Evolutionary conservation across 2,797 vertebrate genomes (phyloP), one percentile per base, ranked within the genome.

Genomic region (Miopithecus talapoin): DNA sequence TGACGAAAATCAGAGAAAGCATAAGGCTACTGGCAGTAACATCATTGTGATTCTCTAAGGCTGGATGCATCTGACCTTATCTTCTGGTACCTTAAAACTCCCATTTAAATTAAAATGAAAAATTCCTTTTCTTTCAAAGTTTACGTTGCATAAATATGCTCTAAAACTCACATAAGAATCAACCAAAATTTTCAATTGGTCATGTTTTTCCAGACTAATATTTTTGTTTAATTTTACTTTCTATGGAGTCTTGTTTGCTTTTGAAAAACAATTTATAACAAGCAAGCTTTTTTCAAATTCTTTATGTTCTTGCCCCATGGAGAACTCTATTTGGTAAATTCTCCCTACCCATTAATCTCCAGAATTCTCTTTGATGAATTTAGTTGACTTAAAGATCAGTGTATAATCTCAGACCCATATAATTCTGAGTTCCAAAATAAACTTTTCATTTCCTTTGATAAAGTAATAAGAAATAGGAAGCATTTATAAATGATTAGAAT

Each of bases 101-200:
- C 78, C n/a, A 75, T 70, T 80, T 50, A 72, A 96, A 85, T 30
- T 26, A 91, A 85, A 95, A 74, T 41, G 57, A 89, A 30, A 91
- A 13, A 33, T 24, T 79, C 22, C 68, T n/a, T 2, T 78, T 88
- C 76, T 94, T 19, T n/a, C 48, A 9, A 64, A 85, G 74, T 76
- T 36, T 50, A 1, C 57, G 59, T 53, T 72, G 22, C 33, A 55
- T 46, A 21, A 90, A 46, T 72, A 86, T 11, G 21, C 76, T 95
- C 88, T 70, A 68, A 79, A 79, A 70, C 24, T 43, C n/a, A 76
- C 17, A 28, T 53, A 79, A 36, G 8, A 59, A 22, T 57, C 8
- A 53, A 89, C 26, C 59, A 70, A 22, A 33, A 81, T 61, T 86
- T 96, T 78, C 28, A 43, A 57, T 24, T 90, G 39, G 79, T 85